Conservation (phyloP, 2,113 vertebrate species). For the Paratilapia polleni region DNA sequence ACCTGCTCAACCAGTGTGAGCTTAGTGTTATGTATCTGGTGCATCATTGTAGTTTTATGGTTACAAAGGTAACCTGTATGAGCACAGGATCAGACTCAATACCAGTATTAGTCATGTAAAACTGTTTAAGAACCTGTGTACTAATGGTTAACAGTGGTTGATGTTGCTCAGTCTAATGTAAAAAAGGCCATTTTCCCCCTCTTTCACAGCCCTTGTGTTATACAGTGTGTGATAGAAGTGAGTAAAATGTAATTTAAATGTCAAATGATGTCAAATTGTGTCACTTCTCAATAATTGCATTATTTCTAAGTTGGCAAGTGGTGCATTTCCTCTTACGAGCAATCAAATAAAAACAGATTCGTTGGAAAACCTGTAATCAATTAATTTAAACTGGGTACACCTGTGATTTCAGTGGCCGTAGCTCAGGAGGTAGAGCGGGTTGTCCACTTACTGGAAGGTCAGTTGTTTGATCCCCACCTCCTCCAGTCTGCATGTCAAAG, state of each 20-base stretch:
- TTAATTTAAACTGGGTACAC: not conserved
- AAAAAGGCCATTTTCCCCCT: not conserved
- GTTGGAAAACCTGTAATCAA: not conserved
- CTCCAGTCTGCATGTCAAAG: not conserved
- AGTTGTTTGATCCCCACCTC: not conserved
- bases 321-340: not conserved
- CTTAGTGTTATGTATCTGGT: not conserved
- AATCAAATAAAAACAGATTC: not conserved
- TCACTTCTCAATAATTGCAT: not conserved
- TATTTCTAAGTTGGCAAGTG: not conserved
- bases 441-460: not conserved
- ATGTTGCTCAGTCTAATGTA: not conserved
- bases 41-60: no score
- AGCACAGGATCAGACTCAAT: no score
- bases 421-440: not conserved
- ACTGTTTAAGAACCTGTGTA: no score
- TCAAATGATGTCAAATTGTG: slow-evolving; percentile 1
- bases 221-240: not conserved
- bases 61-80: no score
- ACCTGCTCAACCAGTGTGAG: not conserved
- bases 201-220: not conserved
- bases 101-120: no score
- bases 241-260: not conserved
- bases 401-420: not conserved
- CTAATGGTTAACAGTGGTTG: no score